phyloP scores from a whole-genome alignment of 2,797 vertebrate genomes.

The Brotogeris chrysoptera region DNA sequence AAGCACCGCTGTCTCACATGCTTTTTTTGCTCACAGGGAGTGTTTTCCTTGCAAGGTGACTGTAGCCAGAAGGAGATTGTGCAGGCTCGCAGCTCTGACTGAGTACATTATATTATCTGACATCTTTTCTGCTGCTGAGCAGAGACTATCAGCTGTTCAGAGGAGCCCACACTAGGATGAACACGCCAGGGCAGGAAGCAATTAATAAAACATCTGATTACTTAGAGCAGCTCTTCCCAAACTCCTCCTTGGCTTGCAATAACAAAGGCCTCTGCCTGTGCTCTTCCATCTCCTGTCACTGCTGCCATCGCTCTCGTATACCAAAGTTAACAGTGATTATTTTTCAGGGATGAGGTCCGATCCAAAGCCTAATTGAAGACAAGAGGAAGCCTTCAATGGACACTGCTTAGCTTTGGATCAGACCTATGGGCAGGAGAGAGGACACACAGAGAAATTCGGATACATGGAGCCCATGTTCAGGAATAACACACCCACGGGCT shows the following conservation, averaged over 20 bases:
- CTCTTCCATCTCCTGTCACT: not conserved
- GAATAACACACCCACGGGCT: not conserved
- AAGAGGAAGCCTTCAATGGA: not conserved
- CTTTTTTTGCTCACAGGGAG: not conserved
- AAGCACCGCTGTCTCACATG: accelerated
- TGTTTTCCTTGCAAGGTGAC: not conserved
- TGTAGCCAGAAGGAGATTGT: not conserved
- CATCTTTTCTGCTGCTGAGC: not conserved
- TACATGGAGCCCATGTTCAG: accelerated
- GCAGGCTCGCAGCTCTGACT: not conserved
- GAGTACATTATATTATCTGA: not conserved
- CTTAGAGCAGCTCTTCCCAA: not conserved
- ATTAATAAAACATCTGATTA: conserved; percentile 3
- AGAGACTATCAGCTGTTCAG: not conserved
- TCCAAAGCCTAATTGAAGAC: not conserved
- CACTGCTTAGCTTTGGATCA: not conserved
- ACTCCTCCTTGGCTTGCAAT: not conserved
- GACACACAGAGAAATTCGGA: not conserved
- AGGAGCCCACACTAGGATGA: not conserved
- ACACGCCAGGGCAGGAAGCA: not conserved
- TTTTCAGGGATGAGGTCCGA: not conserved
- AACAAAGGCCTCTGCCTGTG: not conserved
- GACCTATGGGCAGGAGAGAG: not conserved
- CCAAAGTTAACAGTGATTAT: not conserved
- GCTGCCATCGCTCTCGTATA: not conserved